phyloP scores from a whole-genome alignment of 2,113 vertebrate species.

The Leucosticte australis region DNA sequence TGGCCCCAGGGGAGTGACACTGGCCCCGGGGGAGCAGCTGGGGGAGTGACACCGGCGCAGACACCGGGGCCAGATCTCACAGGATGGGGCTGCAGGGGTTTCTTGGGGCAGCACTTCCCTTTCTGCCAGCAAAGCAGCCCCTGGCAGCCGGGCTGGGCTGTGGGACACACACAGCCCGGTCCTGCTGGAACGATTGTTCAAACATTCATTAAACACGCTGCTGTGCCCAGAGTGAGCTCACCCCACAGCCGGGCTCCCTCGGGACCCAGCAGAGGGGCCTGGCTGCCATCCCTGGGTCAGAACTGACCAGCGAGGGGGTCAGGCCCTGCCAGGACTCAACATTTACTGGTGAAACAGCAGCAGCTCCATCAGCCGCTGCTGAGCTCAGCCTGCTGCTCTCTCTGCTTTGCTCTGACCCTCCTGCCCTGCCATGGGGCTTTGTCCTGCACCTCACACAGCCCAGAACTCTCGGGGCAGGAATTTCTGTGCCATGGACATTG shows the following conservation, averaged over 20 bases:
- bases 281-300: rapidly evolving
- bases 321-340: not conserved
- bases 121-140: not conserved
- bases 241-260: not conserved
- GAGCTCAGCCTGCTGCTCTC: not conserved
- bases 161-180: rapidly evolving
- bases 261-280: rapidly evolving
- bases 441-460: not conserved
- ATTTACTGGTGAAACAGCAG: not conserved
- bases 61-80: rapidly evolving
- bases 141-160: rapidly evolving
- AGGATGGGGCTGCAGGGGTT: rapidly evolving
- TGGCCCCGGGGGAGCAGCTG: not conserved
- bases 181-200: rapidly evolving
- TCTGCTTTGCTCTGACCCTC: rapidly evolving
- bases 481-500: rapidly evolving
- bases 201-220: rapidly evolving
- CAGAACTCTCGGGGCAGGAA: not conserved
- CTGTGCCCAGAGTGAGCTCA: rapidly evolving
- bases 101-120: no score
- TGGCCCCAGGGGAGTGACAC: not conserved
- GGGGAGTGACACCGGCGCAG: not conserved
- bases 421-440: not conserved
- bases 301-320: not conserved
- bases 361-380: not conserved